A percentile compares a stretch with the other conserved stretches of the same genome.
Evolutionary conservation across 2,888 invertebrate genomes (phyloP).

Genomic region (Ectropis crepuscularia): DNA sequence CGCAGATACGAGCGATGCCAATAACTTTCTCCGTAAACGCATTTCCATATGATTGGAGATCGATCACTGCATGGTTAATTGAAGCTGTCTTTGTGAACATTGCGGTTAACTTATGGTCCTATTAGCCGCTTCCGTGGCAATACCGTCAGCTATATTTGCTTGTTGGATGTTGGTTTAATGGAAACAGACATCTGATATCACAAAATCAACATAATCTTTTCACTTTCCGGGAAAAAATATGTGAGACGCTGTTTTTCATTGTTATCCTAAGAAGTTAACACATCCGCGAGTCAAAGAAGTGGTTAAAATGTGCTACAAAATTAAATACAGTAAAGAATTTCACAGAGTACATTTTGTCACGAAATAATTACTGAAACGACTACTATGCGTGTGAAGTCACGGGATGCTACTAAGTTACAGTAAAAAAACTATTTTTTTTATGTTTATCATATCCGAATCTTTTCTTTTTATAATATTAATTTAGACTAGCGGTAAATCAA

Average conservation of each 20-base stretch:
- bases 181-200: background rate
- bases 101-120: constrained; percentile 9
- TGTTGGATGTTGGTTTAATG: constrained; percentile 1
- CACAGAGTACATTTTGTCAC: too few species aligned
- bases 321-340: too few species aligned
- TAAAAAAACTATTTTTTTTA: too few species aligned
- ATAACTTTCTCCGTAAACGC: constrained; percentile 62
- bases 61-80: constrained; percentile 38
- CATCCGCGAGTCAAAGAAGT: too few species aligned
- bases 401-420: too few species aligned
- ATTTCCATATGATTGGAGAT: constrained; percentile 53
- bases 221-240: background rate
- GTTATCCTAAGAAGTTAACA: too few species aligned
- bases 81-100: constrained; percentile 34
- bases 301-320: too few species aligned
- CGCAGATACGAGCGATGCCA: constrained; percentile 42
- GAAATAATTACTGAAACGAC: too few species aligned
- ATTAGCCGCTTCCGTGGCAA: constrained; percentile 4
- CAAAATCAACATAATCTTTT: background rate
- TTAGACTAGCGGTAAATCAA: too few species aligned
- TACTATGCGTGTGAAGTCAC: too few species aligned
- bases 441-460: too few species aligned
- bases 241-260: background rate
- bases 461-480: too few species aligned
- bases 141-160: constrained; percentile 2